These are phyloP conservation scores for Altica lythri DNA, from an alignment of 2,888 invertebrate species.

Conservation along the genomic window DNA sequence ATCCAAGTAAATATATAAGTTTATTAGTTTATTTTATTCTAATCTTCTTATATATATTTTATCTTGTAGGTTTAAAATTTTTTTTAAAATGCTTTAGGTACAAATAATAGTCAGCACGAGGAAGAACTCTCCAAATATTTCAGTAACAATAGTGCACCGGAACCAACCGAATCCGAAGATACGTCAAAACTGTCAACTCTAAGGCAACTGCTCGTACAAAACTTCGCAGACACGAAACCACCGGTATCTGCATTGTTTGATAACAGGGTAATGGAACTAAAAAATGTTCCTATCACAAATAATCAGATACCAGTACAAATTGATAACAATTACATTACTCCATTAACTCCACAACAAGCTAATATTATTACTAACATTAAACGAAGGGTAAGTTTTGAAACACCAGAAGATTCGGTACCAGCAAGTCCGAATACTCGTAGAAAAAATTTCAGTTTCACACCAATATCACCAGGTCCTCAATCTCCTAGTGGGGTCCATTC, in stretches of 20 bases:
- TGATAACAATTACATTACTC: constrained; percentile 25
- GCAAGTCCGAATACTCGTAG: constrained; percentile 78
- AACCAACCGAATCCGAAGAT: constrained; percentile 46
- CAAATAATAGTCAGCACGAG: constrained; percentile 77
- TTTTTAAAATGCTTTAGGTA: constrained; percentile 61
- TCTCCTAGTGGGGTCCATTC: constrained; percentile 64
- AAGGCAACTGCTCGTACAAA: constrained; percentile 67
- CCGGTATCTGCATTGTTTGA: constrained; percentile 23
- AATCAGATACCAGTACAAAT: constrained; percentile 28
- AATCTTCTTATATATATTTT: too few relatives aligned
- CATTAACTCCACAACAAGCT: constrained; percentile 27
- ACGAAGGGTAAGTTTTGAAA: constrained; percentile 65
- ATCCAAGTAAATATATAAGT: too few relatives aligned
- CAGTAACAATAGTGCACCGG: constrained; percentile 59
- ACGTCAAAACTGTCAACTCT: constrained; percentile 71
- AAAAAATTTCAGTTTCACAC: constrained; percentile 83
- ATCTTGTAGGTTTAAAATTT: too few relatives aligned
- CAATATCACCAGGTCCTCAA: constrained; percentile 80
- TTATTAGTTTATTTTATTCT: too few relatives aligned
- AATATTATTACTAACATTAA: constrained; percentile 41
- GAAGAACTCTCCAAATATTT: constrained; percentile 85
- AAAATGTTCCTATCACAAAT: constrained; percentile 18
- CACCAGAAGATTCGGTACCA: constrained; percentile 61
- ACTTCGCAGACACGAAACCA: constrained; percentile 44
- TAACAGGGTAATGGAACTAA: constrained; percentile 17